Evolutionary conservation across 2,113 vertebrate genomes (phyloP).

Genomic region (Anser brachyrhynchus): DNA sequence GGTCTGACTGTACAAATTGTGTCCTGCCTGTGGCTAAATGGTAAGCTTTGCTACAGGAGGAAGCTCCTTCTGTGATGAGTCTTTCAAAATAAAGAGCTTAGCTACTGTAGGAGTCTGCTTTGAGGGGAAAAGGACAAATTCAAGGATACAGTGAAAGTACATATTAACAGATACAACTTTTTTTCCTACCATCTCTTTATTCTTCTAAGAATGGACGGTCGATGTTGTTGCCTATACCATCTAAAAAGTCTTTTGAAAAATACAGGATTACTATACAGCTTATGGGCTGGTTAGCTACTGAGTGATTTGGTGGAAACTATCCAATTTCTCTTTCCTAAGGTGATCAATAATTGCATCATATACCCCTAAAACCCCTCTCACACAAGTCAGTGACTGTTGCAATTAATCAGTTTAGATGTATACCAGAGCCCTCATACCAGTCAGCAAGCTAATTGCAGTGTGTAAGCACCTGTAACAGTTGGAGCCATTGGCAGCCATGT

Average conservation of each 20-base stretch:
- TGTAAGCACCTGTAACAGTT: fast-evolving
- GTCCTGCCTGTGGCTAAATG: background rate
- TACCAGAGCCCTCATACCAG: background rate
- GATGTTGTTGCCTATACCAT: background rate
- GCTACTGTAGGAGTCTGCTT: background rate
- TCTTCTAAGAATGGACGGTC: background rate
- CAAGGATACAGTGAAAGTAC: background rate
- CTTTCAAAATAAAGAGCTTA: background rate
- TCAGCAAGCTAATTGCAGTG: background rate
- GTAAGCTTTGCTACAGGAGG: background rate
- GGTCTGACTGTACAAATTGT: background rate
- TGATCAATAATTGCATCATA: background rate
- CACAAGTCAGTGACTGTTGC: background rate
- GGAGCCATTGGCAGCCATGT: background rate
- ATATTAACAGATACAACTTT: background rate
- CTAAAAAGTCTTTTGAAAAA: background rate
- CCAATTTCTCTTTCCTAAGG: background rate
- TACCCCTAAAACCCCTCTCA: background rate
- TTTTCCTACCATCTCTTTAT: background rate
- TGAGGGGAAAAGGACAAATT: background rate
- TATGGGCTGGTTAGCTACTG: background rate
- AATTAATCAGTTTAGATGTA: background rate
- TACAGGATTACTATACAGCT: background rate
- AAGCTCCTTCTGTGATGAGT: background rate
- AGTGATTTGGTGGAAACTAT: background rate